Evolutionary conservation across 2,113 vertebrate genomes (phyloP).

Genomic region (Pterocles burchelli): DNA sequence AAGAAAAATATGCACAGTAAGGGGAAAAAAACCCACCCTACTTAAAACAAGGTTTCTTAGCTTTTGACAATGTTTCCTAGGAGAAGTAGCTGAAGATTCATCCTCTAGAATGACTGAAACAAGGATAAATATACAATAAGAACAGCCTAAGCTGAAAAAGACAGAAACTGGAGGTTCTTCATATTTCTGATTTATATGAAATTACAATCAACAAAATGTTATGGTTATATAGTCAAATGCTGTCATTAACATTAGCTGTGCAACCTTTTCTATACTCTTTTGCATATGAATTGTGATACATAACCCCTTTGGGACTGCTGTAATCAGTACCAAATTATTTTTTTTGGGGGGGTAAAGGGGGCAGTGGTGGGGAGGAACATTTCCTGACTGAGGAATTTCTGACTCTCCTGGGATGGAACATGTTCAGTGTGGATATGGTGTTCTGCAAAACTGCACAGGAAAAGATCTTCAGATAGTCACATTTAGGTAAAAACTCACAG

Average conservation of each 20-base stretch:
- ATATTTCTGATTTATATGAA: not conserved
- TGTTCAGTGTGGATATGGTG: not conserved
- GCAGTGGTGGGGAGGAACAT: not conserved
- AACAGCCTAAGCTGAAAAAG: not conserved
- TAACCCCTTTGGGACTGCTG: not conserved
- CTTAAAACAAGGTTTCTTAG: not conserved
- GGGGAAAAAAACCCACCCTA: not conserved
- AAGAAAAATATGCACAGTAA: not conserved
- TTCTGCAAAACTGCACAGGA: not conserved
- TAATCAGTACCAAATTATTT: not conserved
- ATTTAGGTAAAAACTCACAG: not conserved
- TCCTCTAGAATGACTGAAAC: not conserved
- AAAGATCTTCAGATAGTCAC: not conserved
- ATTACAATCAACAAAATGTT: not conserved
- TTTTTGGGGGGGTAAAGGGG: accelerated
- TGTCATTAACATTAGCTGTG: not conserved
- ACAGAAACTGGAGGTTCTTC: not conserved
- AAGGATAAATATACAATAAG: not conserved
- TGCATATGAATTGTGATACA: not conserved
- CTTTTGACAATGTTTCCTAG: not conserved
- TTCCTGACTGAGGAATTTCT: not conserved
- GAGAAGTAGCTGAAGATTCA: not conserved
- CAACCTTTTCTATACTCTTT: not conserved
- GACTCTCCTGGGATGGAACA: not conserved
- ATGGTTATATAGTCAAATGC: not conserved